phyloP scores from a whole-genome alignment of 2,888 invertebrate genomes.

The Diogma glabrata region DNA sequence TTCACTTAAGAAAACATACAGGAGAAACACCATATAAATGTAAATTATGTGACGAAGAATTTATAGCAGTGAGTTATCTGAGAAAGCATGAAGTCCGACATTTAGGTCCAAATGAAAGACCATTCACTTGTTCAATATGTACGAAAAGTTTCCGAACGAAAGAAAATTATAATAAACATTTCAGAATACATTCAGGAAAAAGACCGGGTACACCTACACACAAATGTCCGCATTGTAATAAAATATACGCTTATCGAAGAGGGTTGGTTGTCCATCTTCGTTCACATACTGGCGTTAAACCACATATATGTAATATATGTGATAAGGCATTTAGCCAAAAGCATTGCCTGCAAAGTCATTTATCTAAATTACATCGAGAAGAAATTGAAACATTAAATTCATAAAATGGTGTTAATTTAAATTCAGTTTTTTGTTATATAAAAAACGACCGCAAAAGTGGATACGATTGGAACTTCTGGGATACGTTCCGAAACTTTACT shows the following conservation, averaged over 20 bases:
- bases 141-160: conserved; percentile 41
- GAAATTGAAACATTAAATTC: too few relatives aligned
- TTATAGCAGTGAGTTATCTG: conserved; percentile 50
- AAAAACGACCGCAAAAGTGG: too few relatives aligned
- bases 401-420: too few relatives aligned
- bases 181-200: conserved; percentile 44
- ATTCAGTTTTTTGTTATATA: too few relatives aligned
- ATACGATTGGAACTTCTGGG: too few relatives aligned
- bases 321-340: conserved; percentile 34
- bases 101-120: conserved; percentile 44
- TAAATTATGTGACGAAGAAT: conserved; percentile 49
- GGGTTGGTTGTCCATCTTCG: conserved; percentile 57
- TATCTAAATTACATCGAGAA: too few relatives aligned
- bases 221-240: conserved; percentile 42
- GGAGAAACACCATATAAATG: conserved; percentile 54
- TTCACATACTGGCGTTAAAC: conserved; percentile 56
- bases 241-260: conserved; percentile 56
- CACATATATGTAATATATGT: conserved; percentile 53
- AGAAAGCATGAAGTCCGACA: conserved; percentile 48
- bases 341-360: background rate
- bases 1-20: conserved; percentile 55
- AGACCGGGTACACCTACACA: conserved; percentile 44
- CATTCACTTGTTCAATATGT: conserved; percentile 37
- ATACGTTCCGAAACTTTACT: too few relatives aligned
- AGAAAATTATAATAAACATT: conserved; percentile 48